Conservation (phyloP, 1,140 invertebrate species). For the Diploscapter pachys region DNA sequence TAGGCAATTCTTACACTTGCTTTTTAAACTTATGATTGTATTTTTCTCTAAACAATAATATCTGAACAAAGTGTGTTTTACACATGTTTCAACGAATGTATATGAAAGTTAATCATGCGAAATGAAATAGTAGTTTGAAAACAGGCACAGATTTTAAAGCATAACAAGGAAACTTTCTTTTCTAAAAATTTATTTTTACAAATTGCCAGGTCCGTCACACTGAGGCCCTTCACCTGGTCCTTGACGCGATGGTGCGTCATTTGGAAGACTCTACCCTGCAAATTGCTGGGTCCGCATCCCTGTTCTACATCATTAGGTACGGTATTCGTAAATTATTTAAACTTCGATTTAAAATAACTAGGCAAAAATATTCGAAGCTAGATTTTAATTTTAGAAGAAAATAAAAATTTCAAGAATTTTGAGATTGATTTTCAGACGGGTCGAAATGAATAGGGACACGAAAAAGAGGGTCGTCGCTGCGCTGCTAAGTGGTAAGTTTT, state of each 20-base stretch:
- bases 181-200: slow-evolving; percentile 10
- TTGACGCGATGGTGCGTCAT: slow-evolving; percentile 44
- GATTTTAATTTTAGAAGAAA: too few relatives aligned
- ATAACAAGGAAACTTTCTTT: slow-evolving; percentile 1
- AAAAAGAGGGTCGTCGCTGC: slow-evolving; percentile 38
- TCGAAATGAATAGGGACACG: slow-evolving; percentile 51
- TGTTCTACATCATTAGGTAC: slow-evolving; percentile 55
- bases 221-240: slow-evolving; percentile 48
- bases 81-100: too few relatives aligned
- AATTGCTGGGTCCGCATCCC: slow-evolving; percentile 49
- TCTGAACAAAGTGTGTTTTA: too few relatives aligned
- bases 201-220: slow-evolving; percentile 45
- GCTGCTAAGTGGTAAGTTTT: slow-evolving; percentile 28
- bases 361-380: too few relatives aligned
- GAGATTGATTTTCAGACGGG: slow-evolving; percentile 8
- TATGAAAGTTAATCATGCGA: too few relatives aligned
- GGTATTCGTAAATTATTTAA: too few relatives aligned
- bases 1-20: too few relatives aligned
- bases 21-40: too few relatives aligned
- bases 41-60: too few relatives aligned
- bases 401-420: too few relatives aligned
- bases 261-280: slow-evolving; percentile 43
- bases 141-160: neutral
- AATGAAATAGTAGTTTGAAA: too few relatives aligned
- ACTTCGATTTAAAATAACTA: too few relatives aligned